A percentile compares a stretch with the other conserved stretches of the same genome.
These are phyloP conservation scores for Coryphaenoides rupestris DNA, from an alignment of 2,113 vertebrate genomes.

Conservation along the genomic window DNA sequence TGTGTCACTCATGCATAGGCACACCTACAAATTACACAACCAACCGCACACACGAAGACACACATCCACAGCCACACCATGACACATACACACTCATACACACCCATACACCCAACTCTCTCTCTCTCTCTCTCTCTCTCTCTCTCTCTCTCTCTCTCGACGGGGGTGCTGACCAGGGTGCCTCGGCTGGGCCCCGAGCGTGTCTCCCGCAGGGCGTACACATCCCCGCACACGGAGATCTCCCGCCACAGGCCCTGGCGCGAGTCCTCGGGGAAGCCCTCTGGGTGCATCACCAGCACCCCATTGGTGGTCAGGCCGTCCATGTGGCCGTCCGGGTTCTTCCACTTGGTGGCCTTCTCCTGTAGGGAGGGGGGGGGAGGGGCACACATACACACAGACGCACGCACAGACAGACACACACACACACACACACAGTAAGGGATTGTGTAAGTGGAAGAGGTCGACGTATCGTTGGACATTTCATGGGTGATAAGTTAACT, in stretches of 20 bases:
- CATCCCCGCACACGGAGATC: slow-evolving; percentile 95
- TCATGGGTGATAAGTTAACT: too few relatives aligned
- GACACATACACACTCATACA: not conserved
- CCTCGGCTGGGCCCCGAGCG: slow-evolving; percentile 91
- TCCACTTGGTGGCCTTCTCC: slow-evolving; percentile 99
- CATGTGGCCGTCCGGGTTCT: slow-evolving; percentile 97
- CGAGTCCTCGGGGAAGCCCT: slow-evolving; percentile 89
- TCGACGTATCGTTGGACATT: too few relatives aligned
- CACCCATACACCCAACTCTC: slow-evolving; percentile 14
- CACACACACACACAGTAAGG: slow-evolving; percentile 6
- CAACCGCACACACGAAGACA: slow-evolving; percentile 2
- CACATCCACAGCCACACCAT: not conserved
- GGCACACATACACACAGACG: slow-evolving; percentile 5
- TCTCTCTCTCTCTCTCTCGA: too few relatives aligned
- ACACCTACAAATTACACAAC: not conserved
- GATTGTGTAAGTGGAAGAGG: too few relatives aligned
- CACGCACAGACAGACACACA: too few relatives aligned
- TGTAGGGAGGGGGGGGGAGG: slow-evolving; percentile 37
- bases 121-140: too few relatives aligned
- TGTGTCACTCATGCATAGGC: too few relatives aligned
- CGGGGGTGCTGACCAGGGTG: slow-evolving; percentile 81
- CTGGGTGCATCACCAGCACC: slow-evolving; percentile 95
- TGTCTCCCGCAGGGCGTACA: slow-evolving; percentile 93
- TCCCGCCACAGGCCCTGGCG: slow-evolving; percentile 93
- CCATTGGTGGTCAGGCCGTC: slow-evolving; percentile 97